Evolutionary conservation across 2,797 vertebrate species (phyloP).

Genomic region (Dendrocincla tyrannina): DNA sequence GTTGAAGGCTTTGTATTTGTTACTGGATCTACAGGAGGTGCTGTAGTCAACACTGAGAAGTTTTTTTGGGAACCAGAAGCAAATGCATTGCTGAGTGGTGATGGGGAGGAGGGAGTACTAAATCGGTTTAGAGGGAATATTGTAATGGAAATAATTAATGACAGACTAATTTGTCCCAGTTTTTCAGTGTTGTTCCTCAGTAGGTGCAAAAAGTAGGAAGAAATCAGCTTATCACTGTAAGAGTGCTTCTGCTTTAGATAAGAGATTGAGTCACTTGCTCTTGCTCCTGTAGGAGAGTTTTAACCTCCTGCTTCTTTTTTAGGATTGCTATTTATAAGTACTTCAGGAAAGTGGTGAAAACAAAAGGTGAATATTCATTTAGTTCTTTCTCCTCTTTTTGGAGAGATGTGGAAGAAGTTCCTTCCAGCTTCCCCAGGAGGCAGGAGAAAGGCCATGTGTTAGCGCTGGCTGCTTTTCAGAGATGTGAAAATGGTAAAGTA

Average conservation of each 20-base stretch:
- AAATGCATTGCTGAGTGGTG: not conserved
- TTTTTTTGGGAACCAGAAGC: not conserved
- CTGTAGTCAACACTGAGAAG: not conserved
- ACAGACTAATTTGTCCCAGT: not conserved
- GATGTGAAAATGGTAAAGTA: not conserved
- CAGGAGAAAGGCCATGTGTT: not conserved
- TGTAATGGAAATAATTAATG: not conserved
- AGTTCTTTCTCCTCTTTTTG: not conserved
- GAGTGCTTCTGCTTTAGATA: not conserved
- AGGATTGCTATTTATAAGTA: slow-evolving; percentile 24
- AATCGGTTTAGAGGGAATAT: not conserved
- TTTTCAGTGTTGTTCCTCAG: not conserved
- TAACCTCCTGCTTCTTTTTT: slow-evolving; percentile 21
- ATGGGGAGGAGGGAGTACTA: not conserved
- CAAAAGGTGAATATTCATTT: not conserved
- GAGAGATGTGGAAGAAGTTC: not conserved
- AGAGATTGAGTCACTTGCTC: not conserved
- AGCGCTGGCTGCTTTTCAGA: not conserved
- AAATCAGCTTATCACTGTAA: not conserved
- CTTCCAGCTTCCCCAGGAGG: not conserved
- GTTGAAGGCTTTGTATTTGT: not conserved
- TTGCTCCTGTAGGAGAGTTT: slow-evolving; percentile 1
- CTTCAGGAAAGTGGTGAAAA: slow-evolving; percentile 11
- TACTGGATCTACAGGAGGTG: not conserved
- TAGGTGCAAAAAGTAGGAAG: not conserved